Conservation (phyloP, 1,140 invertebrate genomes). For the Heterodera carotae region DNA sequence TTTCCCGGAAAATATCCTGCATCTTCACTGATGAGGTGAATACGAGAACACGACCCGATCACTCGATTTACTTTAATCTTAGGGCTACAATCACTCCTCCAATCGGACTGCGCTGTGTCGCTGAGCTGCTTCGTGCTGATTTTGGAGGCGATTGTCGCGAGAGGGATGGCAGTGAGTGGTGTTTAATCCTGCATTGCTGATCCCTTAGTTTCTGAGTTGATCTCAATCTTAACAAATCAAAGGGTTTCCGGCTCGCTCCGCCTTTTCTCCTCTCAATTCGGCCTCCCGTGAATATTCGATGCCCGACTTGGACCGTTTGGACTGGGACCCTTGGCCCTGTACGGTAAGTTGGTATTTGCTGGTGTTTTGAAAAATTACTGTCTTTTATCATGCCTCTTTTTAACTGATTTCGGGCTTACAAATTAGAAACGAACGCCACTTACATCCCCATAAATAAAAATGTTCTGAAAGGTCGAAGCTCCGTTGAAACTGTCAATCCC, state of each 20-base stretch:
- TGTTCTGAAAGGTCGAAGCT: slow-evolving; percentile 14
- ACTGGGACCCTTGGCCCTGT: slow-evolving; percentile 40
- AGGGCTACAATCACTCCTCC: slow-evolving; percentile 45
- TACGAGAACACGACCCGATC: neutral
- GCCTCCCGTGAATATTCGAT: neutral
- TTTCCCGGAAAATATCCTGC: slow-evolving; percentile 46
- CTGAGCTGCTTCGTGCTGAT: slow-evolving; percentile 32
- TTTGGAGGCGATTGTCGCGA: slow-evolving; percentile 28
- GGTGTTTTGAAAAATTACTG: too few relatives aligned
- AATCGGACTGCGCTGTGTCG: slow-evolving; percentile 40
- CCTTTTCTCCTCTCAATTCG: slow-evolving; percentile 6
- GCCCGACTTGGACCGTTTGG: slow-evolving; percentile 29
- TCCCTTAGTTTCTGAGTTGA: neutral
- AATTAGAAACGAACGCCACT: too few relatives aligned
- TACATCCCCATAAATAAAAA: neutral
- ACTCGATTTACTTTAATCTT: neutral
- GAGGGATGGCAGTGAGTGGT: slow-evolving; percentile 3
- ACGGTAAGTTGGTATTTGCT: slow-evolving; percentile 14
- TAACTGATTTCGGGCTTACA: too few relatives aligned
- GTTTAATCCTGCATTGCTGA: neutral
- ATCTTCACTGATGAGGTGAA: slow-evolving; percentile 42
- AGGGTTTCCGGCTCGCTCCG: slow-evolving; percentile 18
- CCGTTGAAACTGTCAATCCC: slow-evolving; percentile 34
- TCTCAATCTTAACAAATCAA: neutral
- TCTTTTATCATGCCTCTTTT: too few relatives aligned